A percentile compares a stretch with the other conserved stretches of the same genome.
Evolutionary conservation across 2,888 invertebrate species (phyloP).

Genomic region (Strigamia transsilvanica): DNA sequence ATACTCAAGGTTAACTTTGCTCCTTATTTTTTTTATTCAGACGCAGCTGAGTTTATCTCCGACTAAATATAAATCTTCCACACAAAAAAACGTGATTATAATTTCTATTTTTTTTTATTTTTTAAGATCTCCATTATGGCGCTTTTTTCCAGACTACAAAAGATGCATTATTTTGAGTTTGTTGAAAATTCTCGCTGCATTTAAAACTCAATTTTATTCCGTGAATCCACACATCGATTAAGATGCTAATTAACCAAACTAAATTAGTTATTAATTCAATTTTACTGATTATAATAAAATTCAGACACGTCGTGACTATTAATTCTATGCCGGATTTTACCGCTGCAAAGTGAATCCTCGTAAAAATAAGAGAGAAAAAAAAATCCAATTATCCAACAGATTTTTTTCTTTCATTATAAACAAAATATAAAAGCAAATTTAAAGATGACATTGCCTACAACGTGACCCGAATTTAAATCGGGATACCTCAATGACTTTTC

Average conservation of each 20-base stretch:
- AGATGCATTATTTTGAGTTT: not conserved
- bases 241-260: not conserved
- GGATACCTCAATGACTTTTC: not conserved
- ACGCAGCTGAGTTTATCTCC: not conserved
- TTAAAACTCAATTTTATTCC: not conserved
- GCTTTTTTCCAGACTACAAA: slow-evolving; percentile 24
- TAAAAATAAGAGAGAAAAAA: not conserved
- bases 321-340: slow-evolving; percentile 10
- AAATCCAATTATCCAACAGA: not conserved
- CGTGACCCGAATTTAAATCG: not conserved
- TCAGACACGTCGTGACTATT: not conserved
- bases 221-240: not conserved
- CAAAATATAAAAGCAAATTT: not conserved
- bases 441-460: not conserved
- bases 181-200: not conserved
- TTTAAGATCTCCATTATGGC: not conserved
- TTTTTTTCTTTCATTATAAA: not conserved
- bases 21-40: slow-evolving; percentile 13
- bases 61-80: not conserved
- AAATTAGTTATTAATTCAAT: not conserved
- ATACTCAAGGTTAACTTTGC: slow-evolving; percentile 25
- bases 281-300: not conserved
- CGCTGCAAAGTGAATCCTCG: not conserved
- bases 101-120: not conserved
- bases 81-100: slow-evolving; percentile 22